phyloP scores from a whole-genome alignment of 2,797 vertebrate species.

The Gallirallus australis region DNA sequence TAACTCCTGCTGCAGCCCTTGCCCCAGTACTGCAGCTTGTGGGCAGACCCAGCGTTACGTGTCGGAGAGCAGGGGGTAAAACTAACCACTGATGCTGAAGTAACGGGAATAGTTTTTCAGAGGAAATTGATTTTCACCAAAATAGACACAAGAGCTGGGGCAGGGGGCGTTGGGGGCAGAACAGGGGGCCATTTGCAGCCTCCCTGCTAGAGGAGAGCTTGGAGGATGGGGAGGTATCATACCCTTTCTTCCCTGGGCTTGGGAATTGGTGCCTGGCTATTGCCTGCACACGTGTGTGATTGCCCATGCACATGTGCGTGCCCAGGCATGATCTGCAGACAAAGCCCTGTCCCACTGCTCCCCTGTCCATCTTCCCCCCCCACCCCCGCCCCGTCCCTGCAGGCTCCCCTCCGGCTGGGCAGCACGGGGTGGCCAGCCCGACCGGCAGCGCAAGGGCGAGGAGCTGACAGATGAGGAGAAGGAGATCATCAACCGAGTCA shows the following conservation, averaged over 20 bases:
- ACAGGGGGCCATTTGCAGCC: rapidly evolving
- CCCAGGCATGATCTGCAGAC: rapidly evolving
- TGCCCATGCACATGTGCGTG: rapidly evolving
- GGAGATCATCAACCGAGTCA: slow-evolving; percentile 93
- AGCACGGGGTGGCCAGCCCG: slow-evolving; percentile 53
- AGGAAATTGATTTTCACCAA: background rate
- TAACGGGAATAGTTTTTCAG: background rate
- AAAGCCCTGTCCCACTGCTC: background rate
- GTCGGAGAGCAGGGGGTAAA: rapidly evolving
- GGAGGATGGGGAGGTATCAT: rapidly evolving
- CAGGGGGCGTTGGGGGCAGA: background rate
- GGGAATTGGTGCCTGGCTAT: rapidly evolving
- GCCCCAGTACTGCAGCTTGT: rapidly evolving
- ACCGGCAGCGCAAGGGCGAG: slow-evolving; percentile 77
- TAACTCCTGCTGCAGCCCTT: rapidly evolving
- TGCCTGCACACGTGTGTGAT: rapidly evolving
- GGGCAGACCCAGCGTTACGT: rapidly evolving
- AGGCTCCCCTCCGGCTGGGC: slow-evolving; percentile 78
- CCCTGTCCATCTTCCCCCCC: too few relatives aligned
- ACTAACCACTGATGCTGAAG: background rate
- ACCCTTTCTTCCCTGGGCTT: background rate
- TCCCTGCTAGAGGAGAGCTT: background rate
- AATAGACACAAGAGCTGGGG: rapidly evolving
- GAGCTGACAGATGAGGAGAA: slow-evolving; percentile 96
- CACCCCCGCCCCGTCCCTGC: background rate